Evolutionary conservation across 1,140 invertebrate genomes (phyloP).

Genomic region (Zophobas atratus): DNA sequence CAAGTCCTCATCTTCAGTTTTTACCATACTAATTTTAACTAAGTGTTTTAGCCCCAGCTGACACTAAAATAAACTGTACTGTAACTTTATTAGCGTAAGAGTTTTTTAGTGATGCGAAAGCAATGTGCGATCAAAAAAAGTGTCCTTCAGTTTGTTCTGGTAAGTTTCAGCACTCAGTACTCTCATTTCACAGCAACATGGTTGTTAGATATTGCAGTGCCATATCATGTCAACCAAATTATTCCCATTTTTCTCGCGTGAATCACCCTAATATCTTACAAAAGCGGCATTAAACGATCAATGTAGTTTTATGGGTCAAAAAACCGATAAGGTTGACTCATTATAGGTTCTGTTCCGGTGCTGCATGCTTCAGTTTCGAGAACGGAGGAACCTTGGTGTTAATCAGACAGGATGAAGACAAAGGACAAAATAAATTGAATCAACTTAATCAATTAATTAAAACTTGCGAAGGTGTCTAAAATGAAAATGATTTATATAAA

Average conservation of each 20-base stretch:
- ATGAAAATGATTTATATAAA: too few species aligned
- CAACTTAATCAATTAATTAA: too few species aligned
- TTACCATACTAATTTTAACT: too few species aligned
- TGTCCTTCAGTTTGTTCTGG: not conserved
- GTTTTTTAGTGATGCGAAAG: too few species aligned
- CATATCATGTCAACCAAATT: not conserved
- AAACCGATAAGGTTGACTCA: slow-evolving; percentile 37
- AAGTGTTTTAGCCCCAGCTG: too few species aligned
- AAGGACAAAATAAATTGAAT: too few species aligned
- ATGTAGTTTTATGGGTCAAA: slow-evolving; percentile 31
- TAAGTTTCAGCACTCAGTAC: not conserved
- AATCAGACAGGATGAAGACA: too few species aligned
- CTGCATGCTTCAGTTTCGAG: slow-evolving; percentile 4
- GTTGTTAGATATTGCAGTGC: not conserved
- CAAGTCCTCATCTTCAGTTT: too few species aligned
- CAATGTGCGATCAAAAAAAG: too few species aligned
- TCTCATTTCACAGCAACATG: not conserved
- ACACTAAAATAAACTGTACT: too few species aligned
- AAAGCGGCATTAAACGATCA: slow-evolving; percentile 4
- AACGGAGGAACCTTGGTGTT: not conserved
- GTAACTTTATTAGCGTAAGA: too few species aligned
- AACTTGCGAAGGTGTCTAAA: too few species aligned
- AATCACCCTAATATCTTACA: slow-evolving; percentile 10
- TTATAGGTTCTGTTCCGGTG: slow-evolving; percentile 23
- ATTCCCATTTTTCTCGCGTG: not conserved